Percentiles rank a stretch among this genome's conserved stretches.
Evolutionary conservation across 2,797 vertebrate species (phyloP).

Genomic region (Sebastes baramenuke): DNA sequence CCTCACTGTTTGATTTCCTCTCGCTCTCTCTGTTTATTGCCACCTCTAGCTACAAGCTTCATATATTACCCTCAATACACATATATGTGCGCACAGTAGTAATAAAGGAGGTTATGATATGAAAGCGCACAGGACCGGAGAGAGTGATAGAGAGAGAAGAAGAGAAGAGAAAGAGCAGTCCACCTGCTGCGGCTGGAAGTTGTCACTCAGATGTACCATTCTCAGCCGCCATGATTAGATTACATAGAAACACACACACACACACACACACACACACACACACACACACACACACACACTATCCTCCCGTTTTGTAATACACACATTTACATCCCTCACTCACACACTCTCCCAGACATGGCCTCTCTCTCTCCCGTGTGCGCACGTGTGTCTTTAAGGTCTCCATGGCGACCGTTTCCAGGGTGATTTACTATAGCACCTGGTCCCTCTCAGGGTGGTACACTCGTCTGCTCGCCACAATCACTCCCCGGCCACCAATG

Average conservation of each 20-base stretch:
- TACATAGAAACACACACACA: slow-evolving; percentile 33
- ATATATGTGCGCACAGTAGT: not conserved
- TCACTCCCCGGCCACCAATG: slow-evolving; percentile 68
- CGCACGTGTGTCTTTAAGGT: slow-evolving; percentile 73
- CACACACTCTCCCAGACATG: not conserved
- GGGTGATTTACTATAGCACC: slow-evolving; percentile 78
- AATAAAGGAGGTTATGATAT: slow-evolving; percentile 12
- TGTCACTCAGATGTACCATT: slow-evolving; percentile 53
- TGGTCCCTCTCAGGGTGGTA: slow-evolving; percentile 79
- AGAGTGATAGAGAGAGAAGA: not conserved
- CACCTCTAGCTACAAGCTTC: slow-evolving; percentile 17
- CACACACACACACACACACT: slow-evolving; percentile 2
- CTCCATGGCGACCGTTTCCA: slow-evolving; percentile 79
- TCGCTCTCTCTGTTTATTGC: slow-evolving; percentile 16
- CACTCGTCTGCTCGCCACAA: slow-evolving; percentile 62
- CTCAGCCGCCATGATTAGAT: slow-evolving; percentile 61
- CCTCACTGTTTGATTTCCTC: slow-evolving; percentile 7
- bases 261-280: not conserved
- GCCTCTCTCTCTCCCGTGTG: slow-evolving; percentile 6
- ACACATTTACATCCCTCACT: slow-evolving; percentile 29
- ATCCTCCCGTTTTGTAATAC: not conserved
- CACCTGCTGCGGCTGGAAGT: slow-evolving; percentile 23
- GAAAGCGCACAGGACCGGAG: not conserved
- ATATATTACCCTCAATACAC: not conserved
- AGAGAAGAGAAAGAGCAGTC: slow-evolving; percentile 18